These are phyloP conservation scores for Timema podura DNA, from an alignment of 2,888 invertebrate genomes.

Conservation along the genomic window DNA sequence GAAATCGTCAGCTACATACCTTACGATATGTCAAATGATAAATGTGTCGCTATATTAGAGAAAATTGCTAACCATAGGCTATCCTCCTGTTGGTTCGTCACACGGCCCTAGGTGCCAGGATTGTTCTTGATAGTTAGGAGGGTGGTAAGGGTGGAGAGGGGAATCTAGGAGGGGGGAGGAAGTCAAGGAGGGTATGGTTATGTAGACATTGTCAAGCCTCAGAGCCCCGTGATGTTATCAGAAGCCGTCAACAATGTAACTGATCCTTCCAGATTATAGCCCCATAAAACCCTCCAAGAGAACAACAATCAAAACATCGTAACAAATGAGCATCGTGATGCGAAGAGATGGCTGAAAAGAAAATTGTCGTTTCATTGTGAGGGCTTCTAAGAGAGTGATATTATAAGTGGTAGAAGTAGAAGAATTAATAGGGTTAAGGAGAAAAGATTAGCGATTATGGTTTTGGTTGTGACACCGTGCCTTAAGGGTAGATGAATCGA, in stretches of 20 bases:
- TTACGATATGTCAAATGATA: too few species aligned
- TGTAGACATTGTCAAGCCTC: constrained; percentile 18
- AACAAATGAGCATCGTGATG: constrained; percentile 26
- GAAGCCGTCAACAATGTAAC: constrained; percentile 22
- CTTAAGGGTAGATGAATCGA: too few species aligned
- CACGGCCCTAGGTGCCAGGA: too few species aligned
- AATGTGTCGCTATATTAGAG: too few species aligned
- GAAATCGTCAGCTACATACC: too few species aligned
- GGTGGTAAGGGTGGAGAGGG: too few species aligned
- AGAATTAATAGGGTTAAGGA: too few species aligned
- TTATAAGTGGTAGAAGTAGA: too few species aligned
- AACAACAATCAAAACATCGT: constrained; percentile 24
- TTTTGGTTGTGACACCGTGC: too few species aligned
- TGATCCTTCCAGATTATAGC: constrained; percentile 15
- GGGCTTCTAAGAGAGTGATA: too few species aligned
- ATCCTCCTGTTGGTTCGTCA: background rate
- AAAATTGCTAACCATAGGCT: too few species aligned
- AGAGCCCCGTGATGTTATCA: constrained; percentile 25
- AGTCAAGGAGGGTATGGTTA: background rate
- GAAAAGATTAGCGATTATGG: too few species aligned
- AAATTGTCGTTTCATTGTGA: constrained; percentile 23
- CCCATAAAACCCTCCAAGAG: constrained; percentile 15
- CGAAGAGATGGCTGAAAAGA: constrained; percentile 22
- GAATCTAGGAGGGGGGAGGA: background rate
- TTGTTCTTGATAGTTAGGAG: background rate